Evolutionary conservation across 2,888 invertebrate species (phyloP).

Genomic region (Steinernema hermaphroditum): DNA sequence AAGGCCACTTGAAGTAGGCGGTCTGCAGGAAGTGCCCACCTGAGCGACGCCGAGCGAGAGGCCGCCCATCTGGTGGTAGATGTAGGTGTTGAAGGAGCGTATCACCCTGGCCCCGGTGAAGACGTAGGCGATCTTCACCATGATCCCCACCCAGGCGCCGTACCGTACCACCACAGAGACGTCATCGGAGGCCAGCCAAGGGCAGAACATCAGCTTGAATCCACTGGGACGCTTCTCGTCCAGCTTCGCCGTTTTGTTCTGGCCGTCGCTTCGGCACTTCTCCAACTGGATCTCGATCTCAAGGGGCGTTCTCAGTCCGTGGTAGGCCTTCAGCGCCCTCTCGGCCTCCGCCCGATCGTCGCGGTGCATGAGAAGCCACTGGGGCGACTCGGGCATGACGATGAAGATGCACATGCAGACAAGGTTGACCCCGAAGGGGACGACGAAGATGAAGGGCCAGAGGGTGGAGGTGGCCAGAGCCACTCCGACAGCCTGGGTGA

Average conservation of each 20-base stretch:
- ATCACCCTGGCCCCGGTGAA: not conserved
- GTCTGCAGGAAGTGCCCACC: not conserved
- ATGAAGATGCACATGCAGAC: not conserved
- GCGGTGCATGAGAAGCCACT: not conserved
- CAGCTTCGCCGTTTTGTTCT: not conserved
- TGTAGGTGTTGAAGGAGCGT: not conserved
- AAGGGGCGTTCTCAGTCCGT: not conserved
- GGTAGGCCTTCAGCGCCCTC: slow-evolving; percentile 5
- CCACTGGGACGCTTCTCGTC: not conserved
- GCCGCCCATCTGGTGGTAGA: not conserved
- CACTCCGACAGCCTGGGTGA: slow-evolving; percentile 46
- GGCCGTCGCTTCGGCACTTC: not conserved
- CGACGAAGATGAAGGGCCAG: slow-evolving; percentile 47
- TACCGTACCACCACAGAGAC: not conserved
- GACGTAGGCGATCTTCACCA: slow-evolving; percentile 14
- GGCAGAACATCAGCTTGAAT: slow-evolving; percentile 21
- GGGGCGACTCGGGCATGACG: slow-evolving; percentile 9
- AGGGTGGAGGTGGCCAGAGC: slow-evolving; percentile 48
- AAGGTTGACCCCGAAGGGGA: not conserved
- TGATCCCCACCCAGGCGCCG: slow-evolving; percentile 1
- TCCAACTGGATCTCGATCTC: slow-evolving; percentile 21
- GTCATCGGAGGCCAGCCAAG: slow-evolving; percentile 1
- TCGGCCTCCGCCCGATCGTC: not conserved
- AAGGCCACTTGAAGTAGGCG: not conserved
- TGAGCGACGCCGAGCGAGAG: not conserved